phyloP scores from a whole-genome alignment of 2,797 vertebrate species.

The Danionella dracula region DNA sequence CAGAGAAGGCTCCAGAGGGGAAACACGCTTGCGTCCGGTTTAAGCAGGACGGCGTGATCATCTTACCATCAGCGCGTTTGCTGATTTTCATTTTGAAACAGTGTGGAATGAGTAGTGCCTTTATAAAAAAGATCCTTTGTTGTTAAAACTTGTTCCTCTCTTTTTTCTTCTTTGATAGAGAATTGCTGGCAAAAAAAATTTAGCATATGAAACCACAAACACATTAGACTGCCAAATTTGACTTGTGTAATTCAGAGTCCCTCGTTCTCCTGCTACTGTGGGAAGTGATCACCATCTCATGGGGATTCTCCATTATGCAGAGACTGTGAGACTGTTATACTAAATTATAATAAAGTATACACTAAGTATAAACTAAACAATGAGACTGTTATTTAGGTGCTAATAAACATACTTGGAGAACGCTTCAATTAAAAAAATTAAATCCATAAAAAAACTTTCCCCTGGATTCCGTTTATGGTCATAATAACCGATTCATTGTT shows the following conservation, averaged over 20 bases:
- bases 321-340: background rate
- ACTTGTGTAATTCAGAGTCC: constrained; percentile 24
- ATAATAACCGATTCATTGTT: background rate
- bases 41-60: no score
- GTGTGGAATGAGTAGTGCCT: no score
- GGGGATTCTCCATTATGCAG: constrained; percentile 41
- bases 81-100: no score
- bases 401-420: constrained; percentile 38
- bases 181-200: constrained; percentile 2
- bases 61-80: no score
- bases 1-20: no score
- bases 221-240: constrained; percentile 14
- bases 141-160: no score
- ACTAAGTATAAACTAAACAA: no score
- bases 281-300: constrained; percentile 38
- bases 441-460: no score
- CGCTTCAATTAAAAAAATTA: constrained; percentile 15
- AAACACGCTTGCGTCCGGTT: no score
- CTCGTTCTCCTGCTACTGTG: constrained; percentile 33
- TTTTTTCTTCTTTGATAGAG: background rate
- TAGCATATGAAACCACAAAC: constrained; percentile 24
- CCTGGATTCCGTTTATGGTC: constrained; percentile 12
- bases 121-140: no score
- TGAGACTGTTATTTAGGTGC: no score
- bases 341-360: no score